Conservation (phyloP, 53 echinoderm and acorn worm species). For the Apostichopus leukothele region DNA sequence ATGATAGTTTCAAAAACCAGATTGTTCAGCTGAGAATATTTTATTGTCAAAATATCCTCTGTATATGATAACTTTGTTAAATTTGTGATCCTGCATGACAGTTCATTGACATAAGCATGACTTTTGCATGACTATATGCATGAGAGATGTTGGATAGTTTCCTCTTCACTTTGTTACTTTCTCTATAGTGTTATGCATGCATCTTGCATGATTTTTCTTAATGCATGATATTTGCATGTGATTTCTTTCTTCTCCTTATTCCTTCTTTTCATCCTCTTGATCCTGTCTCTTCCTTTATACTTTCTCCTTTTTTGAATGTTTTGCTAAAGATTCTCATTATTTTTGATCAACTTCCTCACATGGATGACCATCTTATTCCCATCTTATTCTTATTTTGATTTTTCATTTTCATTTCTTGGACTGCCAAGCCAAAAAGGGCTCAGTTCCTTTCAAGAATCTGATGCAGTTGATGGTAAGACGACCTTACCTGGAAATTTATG, state of each 20-base stretch:
- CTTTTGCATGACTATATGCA: not conserved
- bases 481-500: slow-evolving; percentile 14
- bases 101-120: not conserved
- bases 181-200: not conserved
- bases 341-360: slow-evolving; percentile 42
- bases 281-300: slow-evolving; percentile 1
- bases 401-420: slow-evolving; percentile 12
- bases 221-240: slow-evolving; percentile 8
- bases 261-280: not conserved
- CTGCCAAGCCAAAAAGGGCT: slow-evolving; percentile 13
- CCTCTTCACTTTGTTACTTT: too few species aligned
- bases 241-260: not conserved
- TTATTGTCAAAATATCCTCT: too few species aligned
- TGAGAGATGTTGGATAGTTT: not conserved
- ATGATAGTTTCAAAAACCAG: too few species aligned
- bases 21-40: too few species aligned
- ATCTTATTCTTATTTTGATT: not conserved
- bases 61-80: too few species aligned
- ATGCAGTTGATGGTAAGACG: slow-evolving; percentile 4
- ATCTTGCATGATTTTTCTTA: slow-evolving; percentile 1
- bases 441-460: slow-evolving; percentile 13
- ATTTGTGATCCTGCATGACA: too few species aligned
- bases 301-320: not conserved
- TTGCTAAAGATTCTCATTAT: slow-evolving; percentile 4
- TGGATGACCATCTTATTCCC: slow-evolving; percentile 20